phyloP scores from a whole-genome alignment of 2,113 vertebrate genomes.

The Salvelinus alpinus region DNA sequence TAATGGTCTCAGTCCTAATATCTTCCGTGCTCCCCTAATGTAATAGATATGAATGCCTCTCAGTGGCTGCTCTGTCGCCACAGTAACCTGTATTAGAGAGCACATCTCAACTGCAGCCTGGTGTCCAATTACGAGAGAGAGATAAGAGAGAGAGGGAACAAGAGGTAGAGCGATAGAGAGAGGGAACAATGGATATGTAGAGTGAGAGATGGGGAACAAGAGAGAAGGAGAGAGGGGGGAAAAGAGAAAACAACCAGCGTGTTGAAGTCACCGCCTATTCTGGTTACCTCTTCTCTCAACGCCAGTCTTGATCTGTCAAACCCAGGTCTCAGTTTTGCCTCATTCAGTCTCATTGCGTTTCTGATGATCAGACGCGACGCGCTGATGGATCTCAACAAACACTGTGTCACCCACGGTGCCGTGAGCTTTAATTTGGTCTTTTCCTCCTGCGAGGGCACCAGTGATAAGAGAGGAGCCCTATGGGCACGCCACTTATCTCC shows the following conservation, averaged over 20 bases:
- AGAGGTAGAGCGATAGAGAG: background rate
- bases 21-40: background rate
- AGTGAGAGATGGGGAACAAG: background rate
- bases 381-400: background rate
- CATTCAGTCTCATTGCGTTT: background rate
- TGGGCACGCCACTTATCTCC: slow-evolving; percentile 10
- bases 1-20: background rate
- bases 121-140: background rate
- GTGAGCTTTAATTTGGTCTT: background rate
- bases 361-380: background rate
- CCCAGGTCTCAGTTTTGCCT: background rate
- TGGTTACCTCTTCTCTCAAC: background rate
- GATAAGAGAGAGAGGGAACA: background rate
- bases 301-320: too few species aligned
- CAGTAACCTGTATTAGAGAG: background rate
- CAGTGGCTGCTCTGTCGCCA: background rate
- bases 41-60: background rate
- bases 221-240: background rate
- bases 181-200: background rate
- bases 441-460: background rate
- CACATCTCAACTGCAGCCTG: background rate
- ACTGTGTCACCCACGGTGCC: too few species aligned
- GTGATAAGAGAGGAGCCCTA: slow-evolving; percentile 6
- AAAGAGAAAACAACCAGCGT: too few species aligned
- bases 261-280: background rate